Evolutionary conservation across 92 coral and sea anemone genomes (phyloP).

Genomic region (Galaxea fascicularis): DNA sequence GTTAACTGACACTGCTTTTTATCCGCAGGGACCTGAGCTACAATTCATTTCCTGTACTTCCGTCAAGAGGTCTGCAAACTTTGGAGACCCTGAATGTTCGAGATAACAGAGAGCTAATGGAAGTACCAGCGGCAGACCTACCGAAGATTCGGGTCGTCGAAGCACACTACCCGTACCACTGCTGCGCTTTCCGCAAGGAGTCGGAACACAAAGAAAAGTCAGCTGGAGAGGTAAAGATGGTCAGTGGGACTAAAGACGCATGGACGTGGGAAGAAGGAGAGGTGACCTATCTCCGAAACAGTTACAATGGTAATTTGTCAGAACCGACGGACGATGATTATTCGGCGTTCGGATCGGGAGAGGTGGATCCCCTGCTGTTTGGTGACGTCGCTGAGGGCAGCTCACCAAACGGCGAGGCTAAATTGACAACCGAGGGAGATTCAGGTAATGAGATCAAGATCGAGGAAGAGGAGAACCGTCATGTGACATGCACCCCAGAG

Average conservation of each 20-base stretch:
- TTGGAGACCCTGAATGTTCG: conserved; percentile 58
- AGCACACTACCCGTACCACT: conserved; percentile 91
- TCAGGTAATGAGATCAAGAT: conserved; percentile 7
- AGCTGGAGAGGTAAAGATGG: neutral
- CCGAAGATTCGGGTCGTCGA: conserved; percentile 59
- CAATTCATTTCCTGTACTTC: conserved; percentile 78
- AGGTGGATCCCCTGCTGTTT: conserved; percentile 46
- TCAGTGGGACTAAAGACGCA: neutral
- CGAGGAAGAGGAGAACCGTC: conserved; percentile 24
- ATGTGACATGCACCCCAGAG: conserved; percentile 84
- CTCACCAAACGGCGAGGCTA: conserved; percentile 6
- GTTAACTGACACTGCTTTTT: neutral
- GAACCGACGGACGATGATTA: conserved; percentile 22
- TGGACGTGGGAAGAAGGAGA: conserved; percentile 53
- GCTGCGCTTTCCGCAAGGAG: conserved; percentile 79
- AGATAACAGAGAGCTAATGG: conserved; percentile 75
- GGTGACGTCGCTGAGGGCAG: conserved; percentile 29
- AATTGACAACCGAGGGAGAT: neutral
- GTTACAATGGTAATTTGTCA: conserved; percentile 27
- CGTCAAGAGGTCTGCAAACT: conserved; percentile 73
- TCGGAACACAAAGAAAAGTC: conserved; percentile 32
- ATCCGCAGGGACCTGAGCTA: conserved; percentile 76
- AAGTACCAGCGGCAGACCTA: conserved; percentile 71
- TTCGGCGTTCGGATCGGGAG: conserved; percentile 71
- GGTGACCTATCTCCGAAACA: conserved; percentile 19